Percentiles rank a stretch among this genome's conserved stretches.
phyloP scores from a whole-genome alignment of 2,888 invertebrate genomes.

The Eilema sororculum region DNA sequence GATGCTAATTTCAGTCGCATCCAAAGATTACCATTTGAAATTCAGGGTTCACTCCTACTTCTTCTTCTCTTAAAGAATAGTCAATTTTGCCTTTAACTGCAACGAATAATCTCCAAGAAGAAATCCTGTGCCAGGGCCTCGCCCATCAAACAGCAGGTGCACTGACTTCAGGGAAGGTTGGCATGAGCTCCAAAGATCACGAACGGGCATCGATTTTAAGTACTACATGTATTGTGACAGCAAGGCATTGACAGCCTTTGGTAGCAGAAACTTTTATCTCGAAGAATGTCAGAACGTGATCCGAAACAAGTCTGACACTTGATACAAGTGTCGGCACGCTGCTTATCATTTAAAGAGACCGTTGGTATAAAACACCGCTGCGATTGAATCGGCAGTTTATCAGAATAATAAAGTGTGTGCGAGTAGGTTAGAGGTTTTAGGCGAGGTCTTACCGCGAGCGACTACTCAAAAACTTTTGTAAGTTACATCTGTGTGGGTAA shows the following conservation, averaged over 20 bases:
- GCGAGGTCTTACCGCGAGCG: slow-evolving; percentile 13
- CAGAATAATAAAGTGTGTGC: slow-evolving; percentile 35
- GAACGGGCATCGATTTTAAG: too few species aligned
- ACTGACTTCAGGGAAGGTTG: too few species aligned
- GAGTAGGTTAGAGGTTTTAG: slow-evolving; percentile 13
- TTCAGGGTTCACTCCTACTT: too few species aligned
- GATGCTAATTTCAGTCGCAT: too few species aligned
- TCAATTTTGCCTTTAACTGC: too few species aligned
- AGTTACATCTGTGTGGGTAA: neutral
- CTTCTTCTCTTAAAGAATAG: too few species aligned
- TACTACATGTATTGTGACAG: neutral
- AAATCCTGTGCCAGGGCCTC: too few species aligned
- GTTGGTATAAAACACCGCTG: slow-evolving; percentile 17
- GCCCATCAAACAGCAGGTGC: too few species aligned
- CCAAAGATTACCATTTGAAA: too few species aligned
- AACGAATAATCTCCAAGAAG: too few species aligned
- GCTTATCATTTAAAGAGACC: slow-evolving; percentile 20
- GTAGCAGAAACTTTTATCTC: slow-evolving; percentile 5
- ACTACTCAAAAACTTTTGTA: neutral
- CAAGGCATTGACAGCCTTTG: neutral
- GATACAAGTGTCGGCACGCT: slow-evolving; percentile 13
- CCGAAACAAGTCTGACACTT: slow-evolving; percentile 5
- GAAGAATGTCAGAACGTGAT: neutral
- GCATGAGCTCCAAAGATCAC: too few species aligned
- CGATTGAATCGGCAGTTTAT: slow-evolving; percentile 29